Percentiles rank a stretch among this genome's conserved stretches.
phyloP scores from a whole-genome alignment of 2,888 invertebrate species.

The Entomobrya multifasciata region DNA sequence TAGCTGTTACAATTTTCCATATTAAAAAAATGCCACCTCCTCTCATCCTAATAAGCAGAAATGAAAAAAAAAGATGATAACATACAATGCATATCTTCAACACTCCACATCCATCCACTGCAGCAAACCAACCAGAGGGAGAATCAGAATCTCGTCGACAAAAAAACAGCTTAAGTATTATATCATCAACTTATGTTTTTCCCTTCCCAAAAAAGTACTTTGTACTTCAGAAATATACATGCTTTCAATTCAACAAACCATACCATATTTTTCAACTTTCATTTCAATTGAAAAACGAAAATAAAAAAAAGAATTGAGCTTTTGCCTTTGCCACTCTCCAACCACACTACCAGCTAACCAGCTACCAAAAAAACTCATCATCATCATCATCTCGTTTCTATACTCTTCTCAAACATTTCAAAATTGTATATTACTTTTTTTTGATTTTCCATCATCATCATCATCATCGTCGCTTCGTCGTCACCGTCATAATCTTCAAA shows the following conservation, averaged over 20 bases:
- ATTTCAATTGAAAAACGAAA: slow-evolving; percentile 7
- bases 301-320: not conserved
- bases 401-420: slow-evolving; percentile 23
- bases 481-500: too few relatives aligned
- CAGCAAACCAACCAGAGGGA: slow-evolving; percentile 18
- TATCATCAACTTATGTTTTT: too few relatives aligned
- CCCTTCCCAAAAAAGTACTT: slow-evolving; percentile 14
- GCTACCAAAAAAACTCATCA: not conserved
- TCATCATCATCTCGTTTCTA: not conserved
- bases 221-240: slow-evolving; percentile 29
- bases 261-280: slow-evolving; percentile 31
- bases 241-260: too few relatives aligned
- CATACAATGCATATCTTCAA: slow-evolving; percentile 23
- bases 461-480: too few relatives aligned
- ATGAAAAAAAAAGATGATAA: slow-evolving; percentile 34
- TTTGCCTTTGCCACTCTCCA: not conserved
- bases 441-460: slow-evolving; percentile 30
- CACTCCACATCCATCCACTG: not conserved
- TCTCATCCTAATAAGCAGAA: too few relatives aligned
- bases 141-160: too few relatives aligned
- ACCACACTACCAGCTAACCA: too few relatives aligned
- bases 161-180: too few relatives aligned
- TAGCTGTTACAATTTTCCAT: slow-evolving; percentile 27
- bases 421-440: slow-evolving; percentile 13
- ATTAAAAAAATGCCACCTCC: slow-evolving; percentile 39